Base-by-base conservation (phyloP, 2,113 vertebrate genomes). In the Anarhynchus alexandrinus region DNA sequence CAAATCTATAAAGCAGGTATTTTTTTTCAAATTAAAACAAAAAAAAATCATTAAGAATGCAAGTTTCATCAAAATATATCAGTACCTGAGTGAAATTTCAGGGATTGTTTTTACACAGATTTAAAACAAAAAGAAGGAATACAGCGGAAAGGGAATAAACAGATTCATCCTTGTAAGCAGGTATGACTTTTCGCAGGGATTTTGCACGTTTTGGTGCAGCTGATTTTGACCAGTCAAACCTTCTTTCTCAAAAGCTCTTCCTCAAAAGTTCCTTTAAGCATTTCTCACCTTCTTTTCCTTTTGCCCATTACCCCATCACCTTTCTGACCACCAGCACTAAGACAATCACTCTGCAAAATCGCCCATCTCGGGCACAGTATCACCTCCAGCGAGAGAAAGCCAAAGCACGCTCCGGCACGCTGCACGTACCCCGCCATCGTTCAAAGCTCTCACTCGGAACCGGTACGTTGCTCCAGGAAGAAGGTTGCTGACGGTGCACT, bases 381-480 rank as follows among this genome's bases (percentile, higher is more conserved):
- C 55, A n/a, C 34, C 36, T 42, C 19, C 55, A 9, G 16, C 0
- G 2, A 42, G 21, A 9, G 34, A 11, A 6, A 49, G 23, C 18
- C 77, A 25, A 29, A 5, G 3, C 43, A 2, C 5, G 1, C 43
- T 29, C 27, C 0, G 1, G 77, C 57, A 14, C 5, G 3, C 18
- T 6, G 38, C 38, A 40, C 99, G 97, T 97, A 99, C 99, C 99
- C 99, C 99, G 6, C 99, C 99, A 3, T 99, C 99, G 27, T 99
- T 99, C 96, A 98, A 79, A 11, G 99, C 99, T 45, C 99, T 96
- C 97, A 99, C 98, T 83, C 98, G 59, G 98, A 99, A 99, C 62
- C 95, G 89, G 67, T 99, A 99, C 1, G 98, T 98, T 16, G 99
- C 99, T 38, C 99, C 99, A 0, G 99, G 99, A 6, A 99, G 98